Percentiles rank a stretch among this genome's conserved stretches.
These are phyloP conservation scores for Merluccius polli DNA, from an alignment of 2,797 vertebrate genomes.

Conservation along the genomic window DNA sequence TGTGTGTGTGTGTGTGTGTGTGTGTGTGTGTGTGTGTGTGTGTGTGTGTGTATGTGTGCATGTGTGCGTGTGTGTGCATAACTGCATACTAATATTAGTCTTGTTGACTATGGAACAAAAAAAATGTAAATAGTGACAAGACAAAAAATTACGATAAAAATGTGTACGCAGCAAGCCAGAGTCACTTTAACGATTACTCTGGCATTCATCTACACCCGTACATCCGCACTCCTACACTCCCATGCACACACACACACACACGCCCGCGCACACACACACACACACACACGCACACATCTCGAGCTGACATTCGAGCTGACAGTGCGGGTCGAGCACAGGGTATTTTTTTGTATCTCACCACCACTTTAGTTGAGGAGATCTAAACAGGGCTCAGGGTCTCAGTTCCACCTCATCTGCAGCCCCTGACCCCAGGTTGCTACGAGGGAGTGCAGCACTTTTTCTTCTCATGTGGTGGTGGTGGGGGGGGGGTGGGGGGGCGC, in stretches of 20 bases:
- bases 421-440: background rate
- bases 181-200: background rate
- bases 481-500: no score
- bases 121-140: no score
- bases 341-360: no score
- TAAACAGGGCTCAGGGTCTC: background rate
- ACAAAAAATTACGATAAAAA: background rate
- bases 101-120: background rate
- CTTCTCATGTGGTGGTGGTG: no score
- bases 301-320: no score
- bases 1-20: background rate
- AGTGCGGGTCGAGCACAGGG: no score
- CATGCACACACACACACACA: background rate
- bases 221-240: background rate
- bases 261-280: background rate
- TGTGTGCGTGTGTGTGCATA: slow-evolving; percentile 9
- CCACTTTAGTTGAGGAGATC: no score
- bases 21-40: background rate
- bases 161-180: background rate
- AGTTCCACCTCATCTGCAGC: background rate
- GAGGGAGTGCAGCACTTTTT: background rate
- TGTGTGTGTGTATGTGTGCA: slow-evolving; percentile 10
- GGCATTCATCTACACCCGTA: background rate
- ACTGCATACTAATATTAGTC: background rate
- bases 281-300: background rate